phyloP scores from a whole-genome alignment of 1,140 invertebrate species.

The Temnothorax curvispinosus region DNA sequence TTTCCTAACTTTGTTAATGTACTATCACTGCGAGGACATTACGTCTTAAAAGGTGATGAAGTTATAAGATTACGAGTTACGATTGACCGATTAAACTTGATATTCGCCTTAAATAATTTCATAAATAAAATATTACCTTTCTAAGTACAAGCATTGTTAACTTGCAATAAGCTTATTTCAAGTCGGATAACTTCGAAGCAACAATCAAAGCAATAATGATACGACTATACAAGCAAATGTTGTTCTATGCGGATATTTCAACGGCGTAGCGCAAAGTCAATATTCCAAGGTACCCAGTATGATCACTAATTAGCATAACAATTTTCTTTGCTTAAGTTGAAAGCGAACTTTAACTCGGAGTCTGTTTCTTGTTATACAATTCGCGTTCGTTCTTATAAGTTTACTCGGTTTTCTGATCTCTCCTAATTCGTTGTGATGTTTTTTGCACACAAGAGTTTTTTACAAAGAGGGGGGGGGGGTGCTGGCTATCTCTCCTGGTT shows the following conservation, averaged over 20 bases:
- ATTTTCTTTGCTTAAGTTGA: background rate
- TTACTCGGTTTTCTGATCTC: conserved; percentile 14
- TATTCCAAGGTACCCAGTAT: background rate
- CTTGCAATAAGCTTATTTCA: background rate
- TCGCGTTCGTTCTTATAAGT: background rate
- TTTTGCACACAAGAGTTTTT: background rate
- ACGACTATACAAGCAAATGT: background rate
- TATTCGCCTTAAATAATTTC: background rate
- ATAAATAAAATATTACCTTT: background rate
- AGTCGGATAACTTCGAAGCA: background rate
- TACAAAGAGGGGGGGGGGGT: background rate
- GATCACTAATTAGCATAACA: background rate
- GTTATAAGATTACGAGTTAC: background rate
- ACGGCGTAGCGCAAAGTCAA: background rate
- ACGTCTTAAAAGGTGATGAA: conserved; percentile 2
- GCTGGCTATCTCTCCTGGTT: background rate
- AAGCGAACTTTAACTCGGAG: background rate
- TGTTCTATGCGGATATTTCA: background rate
- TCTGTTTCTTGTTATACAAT: background rate
- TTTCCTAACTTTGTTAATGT: background rate
- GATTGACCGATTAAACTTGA: background rate
- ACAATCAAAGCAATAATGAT: conserved; percentile 11
- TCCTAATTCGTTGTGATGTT: conserved; percentile 1
- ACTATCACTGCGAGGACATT: background rate
- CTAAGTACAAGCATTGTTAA: background rate